A percentile compares a stretch with the other conserved stretches of the same genome.
phyloP scores from a whole-genome alignment of 2,113 vertebrate genomes.

The Takifugu bimaculatus region DNA sequence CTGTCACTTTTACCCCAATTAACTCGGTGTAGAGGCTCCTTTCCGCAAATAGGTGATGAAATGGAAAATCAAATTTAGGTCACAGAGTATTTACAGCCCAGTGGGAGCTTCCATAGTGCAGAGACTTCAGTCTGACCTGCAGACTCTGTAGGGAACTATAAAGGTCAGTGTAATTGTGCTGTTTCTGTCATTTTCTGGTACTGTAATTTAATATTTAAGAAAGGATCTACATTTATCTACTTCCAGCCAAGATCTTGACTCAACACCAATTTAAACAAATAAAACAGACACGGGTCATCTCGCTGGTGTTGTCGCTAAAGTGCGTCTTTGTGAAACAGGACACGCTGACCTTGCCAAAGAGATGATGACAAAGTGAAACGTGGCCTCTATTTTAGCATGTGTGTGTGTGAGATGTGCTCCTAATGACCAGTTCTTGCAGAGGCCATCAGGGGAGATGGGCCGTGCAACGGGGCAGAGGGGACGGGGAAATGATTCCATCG shows the following conservation, averaged over 20 bases:
- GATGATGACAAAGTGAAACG: conserved; percentile 58
- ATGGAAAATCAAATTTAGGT: conserved; percentile 22
- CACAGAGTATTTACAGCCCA: conserved; percentile 38
- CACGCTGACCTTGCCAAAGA: conserved; percentile 54
- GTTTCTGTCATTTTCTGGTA: not conserved
- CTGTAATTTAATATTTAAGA: conserved; percentile 1
- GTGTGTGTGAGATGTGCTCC: conserved; percentile 25
- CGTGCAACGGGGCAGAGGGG: conserved; percentile 45
- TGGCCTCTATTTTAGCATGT: conserved; percentile 19
- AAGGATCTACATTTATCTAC: conserved; percentile 3
- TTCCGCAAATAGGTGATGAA: conserved; percentile 39
- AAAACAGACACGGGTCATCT: not conserved
- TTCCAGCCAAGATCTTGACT: not conserved
- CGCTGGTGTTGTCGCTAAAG: conserved; percentile 14
- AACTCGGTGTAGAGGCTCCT: conserved; percentile 35
- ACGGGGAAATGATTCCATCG: conserved; percentile 61
- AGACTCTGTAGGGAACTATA: conserved; percentile 26
- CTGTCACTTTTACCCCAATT: conserved; percentile 56
- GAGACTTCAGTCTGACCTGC: conserved; percentile 6
- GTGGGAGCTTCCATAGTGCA: conserved; percentile 13
- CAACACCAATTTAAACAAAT: not conserved
- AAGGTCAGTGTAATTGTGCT: conserved; percentile 24
- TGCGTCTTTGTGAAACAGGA: conserved; percentile 35
- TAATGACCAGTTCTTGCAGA: conserved; percentile 57
- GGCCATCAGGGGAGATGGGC: conserved; percentile 48